phyloP scores from a whole-genome alignment of 2,113 vertebrate genomes.

The Myotis lucifugus region DNA sequence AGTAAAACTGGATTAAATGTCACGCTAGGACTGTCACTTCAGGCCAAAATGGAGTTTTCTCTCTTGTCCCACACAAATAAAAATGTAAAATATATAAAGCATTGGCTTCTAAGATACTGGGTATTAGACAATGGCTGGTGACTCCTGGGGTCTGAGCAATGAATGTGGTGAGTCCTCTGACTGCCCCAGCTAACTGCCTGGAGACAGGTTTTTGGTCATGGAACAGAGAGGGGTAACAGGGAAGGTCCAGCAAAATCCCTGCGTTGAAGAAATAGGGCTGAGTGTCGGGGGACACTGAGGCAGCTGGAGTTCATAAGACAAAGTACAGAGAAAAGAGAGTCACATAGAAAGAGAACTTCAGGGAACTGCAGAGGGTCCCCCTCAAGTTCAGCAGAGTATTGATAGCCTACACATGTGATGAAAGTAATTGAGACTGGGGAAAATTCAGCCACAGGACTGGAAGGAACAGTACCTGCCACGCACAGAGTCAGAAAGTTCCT shows the following conservation, averaged over 20 bases:
- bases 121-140: neutral
- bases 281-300: neutral
- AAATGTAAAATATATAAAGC: neutral
- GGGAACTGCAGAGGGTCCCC: fast-evolving
- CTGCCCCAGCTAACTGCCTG: neutral
- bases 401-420: neutral
- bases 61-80: neutral
- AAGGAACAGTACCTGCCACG: neutral
- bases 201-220: neutral
- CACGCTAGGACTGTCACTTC: neutral
- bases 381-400: neutral
- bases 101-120: neutral
- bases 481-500: neutral
- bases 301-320: neutral
- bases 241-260: neutral
- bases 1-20: neutral
- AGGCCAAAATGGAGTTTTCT: neutral
- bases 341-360: neutral
- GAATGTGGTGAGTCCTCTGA: neutral
- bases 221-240: neutral
- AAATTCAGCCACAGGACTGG: neutral
- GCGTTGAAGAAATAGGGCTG: neutral
- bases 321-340: neutral
- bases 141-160: neutral
- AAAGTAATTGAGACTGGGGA: neutral